Percentiles rank a stretch among this genome's conserved stretches.
phyloP scores from a whole-genome alignment of 2,113 vertebrate genomes.

The Ibidorhyncha struthersii region DNA sequence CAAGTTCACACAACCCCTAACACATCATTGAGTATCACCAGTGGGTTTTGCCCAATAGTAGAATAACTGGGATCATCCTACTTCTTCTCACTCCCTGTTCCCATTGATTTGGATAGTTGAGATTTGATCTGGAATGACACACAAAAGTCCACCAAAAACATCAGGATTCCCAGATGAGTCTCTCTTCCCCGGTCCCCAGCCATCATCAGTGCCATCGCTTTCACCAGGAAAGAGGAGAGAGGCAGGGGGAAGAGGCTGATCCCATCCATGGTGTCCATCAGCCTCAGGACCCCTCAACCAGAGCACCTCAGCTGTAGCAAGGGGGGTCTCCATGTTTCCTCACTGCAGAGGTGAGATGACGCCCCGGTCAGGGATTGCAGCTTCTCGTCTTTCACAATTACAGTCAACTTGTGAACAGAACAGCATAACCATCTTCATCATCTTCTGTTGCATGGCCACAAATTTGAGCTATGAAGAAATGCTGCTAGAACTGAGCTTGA shows the following conservation, averaged over 20 bases:
- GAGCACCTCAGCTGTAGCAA: background rate
- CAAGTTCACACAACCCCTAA: accelerated
- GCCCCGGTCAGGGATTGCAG: background rate
- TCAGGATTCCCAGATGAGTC: background rate
- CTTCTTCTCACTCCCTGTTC: background rate
- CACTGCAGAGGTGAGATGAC: background rate
- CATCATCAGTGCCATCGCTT: background rate
- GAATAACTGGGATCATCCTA: background rate
- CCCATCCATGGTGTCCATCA: background rate
- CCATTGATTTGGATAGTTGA: background rate
- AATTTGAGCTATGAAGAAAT: background rate
- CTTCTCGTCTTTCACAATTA: background rate
- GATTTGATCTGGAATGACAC: background rate
- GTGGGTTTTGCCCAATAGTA: accelerated
- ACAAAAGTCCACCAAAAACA: background rate
- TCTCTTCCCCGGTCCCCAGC: background rate
- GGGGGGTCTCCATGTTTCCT: background rate
- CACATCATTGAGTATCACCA: background rate
- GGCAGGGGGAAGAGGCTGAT: background rate
- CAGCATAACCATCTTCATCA: background rate
- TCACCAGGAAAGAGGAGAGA: background rate
- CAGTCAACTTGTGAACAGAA: background rate
- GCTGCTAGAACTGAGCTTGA: background rate
- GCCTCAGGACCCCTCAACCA: background rate
- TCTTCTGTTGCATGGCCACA: background rate